Conservation (phyloP, 2,797 vertebrate species). For the Arrhamphus sclerolepis region DNA sequence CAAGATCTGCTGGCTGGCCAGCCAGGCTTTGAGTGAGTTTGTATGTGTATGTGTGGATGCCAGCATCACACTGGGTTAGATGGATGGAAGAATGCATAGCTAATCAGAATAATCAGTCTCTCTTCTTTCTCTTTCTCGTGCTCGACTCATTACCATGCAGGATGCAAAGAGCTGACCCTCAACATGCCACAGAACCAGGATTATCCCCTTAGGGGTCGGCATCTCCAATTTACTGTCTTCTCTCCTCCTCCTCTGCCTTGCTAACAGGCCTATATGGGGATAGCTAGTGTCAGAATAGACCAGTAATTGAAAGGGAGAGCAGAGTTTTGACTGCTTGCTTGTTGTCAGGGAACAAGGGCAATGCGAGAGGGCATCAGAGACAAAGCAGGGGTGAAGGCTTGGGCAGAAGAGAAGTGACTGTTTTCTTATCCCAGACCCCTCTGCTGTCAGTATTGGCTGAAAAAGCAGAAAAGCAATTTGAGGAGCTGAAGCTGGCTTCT, state of each 20-base stretch:
- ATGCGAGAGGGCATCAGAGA: constrained; percentile 42
- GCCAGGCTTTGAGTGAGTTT: constrained; percentile 28
- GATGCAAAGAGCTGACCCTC: constrained; percentile 60
- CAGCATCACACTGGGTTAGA: constrained; percentile 28
- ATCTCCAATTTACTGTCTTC: constrained; percentile 68
- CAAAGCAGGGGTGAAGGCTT: constrained; percentile 26
- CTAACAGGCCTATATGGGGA: constrained; percentile 54
- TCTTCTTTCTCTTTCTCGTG: constrained; percentile 36
- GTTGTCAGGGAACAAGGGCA: constrained; percentile 53
- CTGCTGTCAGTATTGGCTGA: constrained; percentile 16
- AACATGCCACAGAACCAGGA: constrained; percentile 52
- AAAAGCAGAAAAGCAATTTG: constrained; percentile 15
- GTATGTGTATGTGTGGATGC: constrained; percentile 32
- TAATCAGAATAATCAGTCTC: constrained; percentile 65
- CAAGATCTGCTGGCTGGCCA: constrained; percentile 50
- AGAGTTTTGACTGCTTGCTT: constrained; percentile 59
- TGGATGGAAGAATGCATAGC: constrained; percentile 48
- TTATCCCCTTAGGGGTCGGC: constrained; percentile 60
- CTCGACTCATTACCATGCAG: constrained; percentile 51
- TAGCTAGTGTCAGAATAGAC: constrained; percentile 51
- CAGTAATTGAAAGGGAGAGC: constrained; percentile 70
- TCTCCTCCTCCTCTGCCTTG: constrained; percentile 33
- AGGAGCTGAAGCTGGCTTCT: constrained; percentile 24
- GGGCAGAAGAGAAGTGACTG: constrained; percentile 27
- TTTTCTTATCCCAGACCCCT: constrained; percentile 29